Evolutionary conservation across 1,140 invertebrate genomes (phyloP), one percentile per base, ranked within the genome.

Genomic region (Myzus persicae): DNA sequence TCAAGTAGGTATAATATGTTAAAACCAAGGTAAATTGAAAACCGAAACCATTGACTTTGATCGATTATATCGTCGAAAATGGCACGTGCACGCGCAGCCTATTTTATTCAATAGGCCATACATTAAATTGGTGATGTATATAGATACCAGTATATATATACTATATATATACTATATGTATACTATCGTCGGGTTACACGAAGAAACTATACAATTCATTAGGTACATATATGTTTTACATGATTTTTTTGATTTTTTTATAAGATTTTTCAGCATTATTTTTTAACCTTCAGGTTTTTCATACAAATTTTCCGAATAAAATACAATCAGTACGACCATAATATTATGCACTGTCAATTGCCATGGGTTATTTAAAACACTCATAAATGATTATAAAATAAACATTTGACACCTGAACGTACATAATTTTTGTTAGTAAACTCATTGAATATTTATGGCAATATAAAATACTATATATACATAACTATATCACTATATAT

Each of bases 31-130:
- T n/a, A 76, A 76, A 76, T n/a, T n/a, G 59, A 76, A 76, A 76
- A n/a, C 14, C n/a, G 31, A 76, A 76, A 76, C 59, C 31, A n/a
- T 76, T 76, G 59, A 76, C 59, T 76, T 76, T 76, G 59, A 76
- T 76, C 59, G 59, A 76, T 76, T 76, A 76, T 76, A n/a, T 18
- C 31, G 31, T n/a, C 59, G 59, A 76, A 76, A 76, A 76, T 76
- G 59, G n/a, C 59, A 76, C 59, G 59, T 76, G 31, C 59, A 36
- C 59, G n/a, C 5, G 31, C 59, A 76, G 31, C 14, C 5, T 76
- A 76, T 76, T 76, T 76, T 76, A 76, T 76, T 76, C 59, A 76
- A 76, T 76, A 76, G 59, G 36, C 59, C 31, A 76, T n/a, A 36
- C 59, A 76, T 76, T 76, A 76, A n/a, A 76, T n/a, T n/a, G 18